Base-by-base conservation (phyloP, 2,797 vertebrate species). In the Okamejei kenojei region DNA sequence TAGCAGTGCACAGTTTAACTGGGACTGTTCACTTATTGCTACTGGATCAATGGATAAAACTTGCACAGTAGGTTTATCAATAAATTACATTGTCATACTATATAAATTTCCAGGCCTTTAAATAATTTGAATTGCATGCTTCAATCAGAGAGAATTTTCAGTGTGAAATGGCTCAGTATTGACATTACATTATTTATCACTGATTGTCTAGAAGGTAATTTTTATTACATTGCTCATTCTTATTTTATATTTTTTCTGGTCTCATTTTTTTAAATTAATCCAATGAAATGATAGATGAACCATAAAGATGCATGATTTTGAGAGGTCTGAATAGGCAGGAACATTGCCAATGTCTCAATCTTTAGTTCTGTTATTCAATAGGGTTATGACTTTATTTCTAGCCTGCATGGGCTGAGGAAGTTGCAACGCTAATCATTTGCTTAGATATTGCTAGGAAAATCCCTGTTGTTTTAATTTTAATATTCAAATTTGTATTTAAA, bases 1-100 rank as follows among this genome's bases (percentile, higher is more conserved):
- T 93, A 98, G 97, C 94, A 98, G 97, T n/a, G 97, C 97, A 65
- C 96, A 98, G 93, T 98, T 99, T 95, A 99, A 96, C 95, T 99
- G 99, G 98, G 97, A 99, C 94, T 97, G 97, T 94, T 98, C 98
- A 38, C 96, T 99, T 9, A 97, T 99, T 77, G 95, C 97, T 93
- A 97, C 97, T 4, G 97, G 97, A 94, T 99, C 99, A 26, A 97
- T 98, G 97, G 98, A 99, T 95, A 98, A 97, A 96, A 98, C 97
- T 17, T 98, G 97, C 96, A 99, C 97, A 98, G 98, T 99, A 94
- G 96, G 96, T 81, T 93, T 76, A 4, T 6, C 10, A 54, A 38
- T 54, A 88, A 68, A 88, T 68, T 7, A 9, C 68, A 17, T 19
- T n/a, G 21, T 15, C 61, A 88, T 65, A 63, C 29, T 65, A 15